Evolutionary conservation across 2,888 invertebrate species (phyloP).

Genomic region (Incurvaria masculella): DNA sequence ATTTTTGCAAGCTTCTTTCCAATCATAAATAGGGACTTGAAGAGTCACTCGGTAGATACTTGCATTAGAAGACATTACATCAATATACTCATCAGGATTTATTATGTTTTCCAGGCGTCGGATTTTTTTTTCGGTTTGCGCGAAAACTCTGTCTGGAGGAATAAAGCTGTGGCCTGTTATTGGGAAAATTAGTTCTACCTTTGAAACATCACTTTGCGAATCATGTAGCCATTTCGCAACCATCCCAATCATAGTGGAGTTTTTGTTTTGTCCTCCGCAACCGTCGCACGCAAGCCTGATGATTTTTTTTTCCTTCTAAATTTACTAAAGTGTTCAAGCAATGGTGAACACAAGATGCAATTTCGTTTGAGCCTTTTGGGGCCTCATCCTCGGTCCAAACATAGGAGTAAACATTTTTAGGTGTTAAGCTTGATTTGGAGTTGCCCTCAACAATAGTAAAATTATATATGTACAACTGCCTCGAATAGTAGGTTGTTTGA

Average conservation of each 20-base stretch:
- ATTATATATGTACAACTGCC: slow-evolving; percentile 22
- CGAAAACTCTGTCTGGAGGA: slow-evolving; percentile 9
- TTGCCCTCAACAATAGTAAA: slow-evolving; percentile 20
- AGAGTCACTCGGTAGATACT: slow-evolving; percentile 6
- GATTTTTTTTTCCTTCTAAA: slow-evolving; percentile 3
- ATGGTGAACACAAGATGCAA: slow-evolving; percentile 13
- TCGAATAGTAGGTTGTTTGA: slow-evolving; percentile 20
- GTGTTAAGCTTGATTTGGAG: slow-evolving; percentile 13
- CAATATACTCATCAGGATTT: slow-evolving; percentile 6
- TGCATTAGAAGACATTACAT: slow-evolving; percentile 6
- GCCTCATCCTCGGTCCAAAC: slow-evolving; percentile 14
- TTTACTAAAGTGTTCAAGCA: slow-evolving; percentile 12
- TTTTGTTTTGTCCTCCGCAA: slow-evolving; percentile 19
- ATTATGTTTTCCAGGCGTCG: slow-evolving; percentile 8
- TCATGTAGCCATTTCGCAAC: slow-evolving; percentile 13
- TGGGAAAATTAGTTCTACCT: slow-evolving; percentile 18
- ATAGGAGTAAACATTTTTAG: slow-evolving; percentile 17
- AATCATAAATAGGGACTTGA: slow-evolving; percentile 6
- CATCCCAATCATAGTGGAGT: slow-evolving; percentile 17
- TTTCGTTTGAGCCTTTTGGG: slow-evolving; percentile 17
- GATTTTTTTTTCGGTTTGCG: slow-evolving; percentile 7
- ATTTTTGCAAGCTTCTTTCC: slow-evolving; percentile 11
- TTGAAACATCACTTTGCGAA: slow-evolving; percentile 6
- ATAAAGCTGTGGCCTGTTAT: slow-evolving; percentile 10
- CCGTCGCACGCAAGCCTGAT: slow-evolving; percentile 9